phyloP scores from a whole-genome alignment of 2,888 invertebrate genomes.

The Drosophila longiperda region DNA sequence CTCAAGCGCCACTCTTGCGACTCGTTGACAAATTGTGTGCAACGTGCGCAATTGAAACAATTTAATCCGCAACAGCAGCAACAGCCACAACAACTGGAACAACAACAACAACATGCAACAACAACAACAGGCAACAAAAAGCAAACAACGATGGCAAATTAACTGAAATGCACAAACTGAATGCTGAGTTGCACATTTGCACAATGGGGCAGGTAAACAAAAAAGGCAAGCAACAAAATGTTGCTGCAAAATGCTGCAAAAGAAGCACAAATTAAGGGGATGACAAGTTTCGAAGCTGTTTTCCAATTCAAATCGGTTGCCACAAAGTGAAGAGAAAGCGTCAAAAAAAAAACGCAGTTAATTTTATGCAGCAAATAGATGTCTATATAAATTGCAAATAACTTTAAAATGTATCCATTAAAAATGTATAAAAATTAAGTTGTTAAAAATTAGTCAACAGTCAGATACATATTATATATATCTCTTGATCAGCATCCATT shows the following conservation, averaged over 20 bases:
- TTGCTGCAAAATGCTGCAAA: not conserved
- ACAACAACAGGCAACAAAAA: slow-evolving; percentile 3
- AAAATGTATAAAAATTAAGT: not conserved
- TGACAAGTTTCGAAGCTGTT: not conserved
- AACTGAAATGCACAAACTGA: slow-evolving; percentile 28
- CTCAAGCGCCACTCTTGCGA: slow-evolving; percentile 71
- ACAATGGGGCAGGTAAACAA: slow-evolving; percentile 19
- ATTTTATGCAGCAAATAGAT: not conserved
- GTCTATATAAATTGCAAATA: too few species aligned
- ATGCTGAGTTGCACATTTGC: slow-evolving; percentile 9
- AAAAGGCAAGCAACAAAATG: not conserved
- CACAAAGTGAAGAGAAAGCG: not conserved
- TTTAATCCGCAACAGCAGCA: slow-evolving; percentile 62
- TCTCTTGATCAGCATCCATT: not conserved
- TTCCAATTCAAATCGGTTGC: not conserved
- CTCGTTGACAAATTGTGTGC: slow-evolving; percentile 73
- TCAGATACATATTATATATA: not conserved
- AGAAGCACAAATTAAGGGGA: not conserved
- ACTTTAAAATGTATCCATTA: not conserved
- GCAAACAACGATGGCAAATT: slow-evolving; percentile 44
- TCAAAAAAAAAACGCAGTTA: not conserved
- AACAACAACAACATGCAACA: slow-evolving; percentile 10
- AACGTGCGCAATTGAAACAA: slow-evolving; percentile 74
- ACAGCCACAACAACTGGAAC: slow-evolving; percentile 27
- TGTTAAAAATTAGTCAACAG: not conserved